Percentiles rank a stretch among this genome's conserved stretches.
phyloP scores from a whole-genome alignment of 2,797 vertebrate genomes.

The Falco rusticolus region DNA sequence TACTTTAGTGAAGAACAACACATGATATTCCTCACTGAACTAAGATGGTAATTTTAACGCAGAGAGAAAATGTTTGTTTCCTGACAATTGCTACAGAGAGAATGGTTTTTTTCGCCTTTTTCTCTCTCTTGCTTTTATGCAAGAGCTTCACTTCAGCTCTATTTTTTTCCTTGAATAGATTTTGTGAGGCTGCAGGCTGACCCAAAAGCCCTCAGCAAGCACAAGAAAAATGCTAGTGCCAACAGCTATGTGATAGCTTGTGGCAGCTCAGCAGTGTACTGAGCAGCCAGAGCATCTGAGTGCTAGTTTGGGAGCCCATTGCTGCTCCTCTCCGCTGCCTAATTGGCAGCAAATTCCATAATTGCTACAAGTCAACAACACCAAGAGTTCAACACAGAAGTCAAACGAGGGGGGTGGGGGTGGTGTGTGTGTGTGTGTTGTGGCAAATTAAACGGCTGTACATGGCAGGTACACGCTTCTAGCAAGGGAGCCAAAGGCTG shows the following conservation, averaged over 20 bases:
- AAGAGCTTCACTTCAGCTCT: slow-evolving; percentile 4
- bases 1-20: not conserved
- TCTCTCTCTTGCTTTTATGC: not conserved
- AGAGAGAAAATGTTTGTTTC: not conserved
- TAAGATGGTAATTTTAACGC: not conserved
- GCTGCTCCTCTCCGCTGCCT: not conserved
- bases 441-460: not conserved
- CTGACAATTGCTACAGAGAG: not conserved
- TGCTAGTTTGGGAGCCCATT: not conserved
- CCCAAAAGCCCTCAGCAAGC: slow-evolving; percentile 29
- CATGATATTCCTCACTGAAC: not conserved
- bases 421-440: too few species aligned
- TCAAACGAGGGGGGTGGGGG: not conserved
- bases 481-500: not conserved
- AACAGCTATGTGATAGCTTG: slow-evolving; percentile 30
- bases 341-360: slow-evolving; percentile 21
- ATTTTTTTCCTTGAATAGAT: slow-evolving; percentile 37
- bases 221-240: slow-evolving; percentile 50
- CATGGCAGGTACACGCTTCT: not conserved
- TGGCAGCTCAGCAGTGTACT: not conserved
- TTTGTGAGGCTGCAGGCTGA: slow-evolving; percentile 29
- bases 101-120: not conserved
- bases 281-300: not conserved
- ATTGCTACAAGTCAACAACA: slow-evolving; percentile 40
- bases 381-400: not conserved